Evolutionary conservation across 53 echinoderm and acorn worm genomes (phyloP).

Genomic region (Paracentrotus lividus): DNA sequence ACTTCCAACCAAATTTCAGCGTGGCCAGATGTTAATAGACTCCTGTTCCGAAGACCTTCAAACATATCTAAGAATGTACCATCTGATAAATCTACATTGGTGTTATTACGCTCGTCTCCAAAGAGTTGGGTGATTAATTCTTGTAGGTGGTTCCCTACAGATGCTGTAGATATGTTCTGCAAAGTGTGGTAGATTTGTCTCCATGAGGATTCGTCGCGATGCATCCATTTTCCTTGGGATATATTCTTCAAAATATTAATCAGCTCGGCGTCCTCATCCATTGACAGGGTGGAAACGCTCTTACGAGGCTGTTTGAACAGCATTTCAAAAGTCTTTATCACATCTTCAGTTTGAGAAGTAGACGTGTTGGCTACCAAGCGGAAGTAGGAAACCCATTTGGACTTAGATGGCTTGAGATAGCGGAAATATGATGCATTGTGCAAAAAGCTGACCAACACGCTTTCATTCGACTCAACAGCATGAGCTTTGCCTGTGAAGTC

Average conservation of each 20-base stretch:
- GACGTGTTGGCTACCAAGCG: neutral
- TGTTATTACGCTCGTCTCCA: neutral
- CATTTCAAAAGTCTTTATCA: neutral
- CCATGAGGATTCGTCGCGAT: neutral
- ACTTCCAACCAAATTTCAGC: neutral
- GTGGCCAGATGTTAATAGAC: neutral
- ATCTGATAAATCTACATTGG: neutral
- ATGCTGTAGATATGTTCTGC: neutral
- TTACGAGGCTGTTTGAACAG: neutral
- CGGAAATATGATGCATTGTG: slow-evolving; percentile 25
- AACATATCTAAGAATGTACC: slow-evolving; percentile 15
- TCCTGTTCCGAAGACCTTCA: slow-evolving; percentile 15
- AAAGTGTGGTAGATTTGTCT: neutral
- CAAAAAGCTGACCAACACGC: neutral
- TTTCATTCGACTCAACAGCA: neutral
- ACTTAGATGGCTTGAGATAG: neutral
- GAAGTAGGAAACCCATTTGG: neutral
- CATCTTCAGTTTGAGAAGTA: neutral
- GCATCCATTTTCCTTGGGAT: neutral
- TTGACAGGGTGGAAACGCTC: neutral
- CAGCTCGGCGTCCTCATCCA: neutral
- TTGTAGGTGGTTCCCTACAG: neutral
- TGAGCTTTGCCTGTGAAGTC: neutral
- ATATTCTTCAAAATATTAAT: slow-evolving; percentile 39
- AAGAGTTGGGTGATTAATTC: slow-evolving; percentile 29